Evolutionary conservation across 2,797 vertebrate species (phyloP).

Genomic region (Coregonus sp.): DNA sequence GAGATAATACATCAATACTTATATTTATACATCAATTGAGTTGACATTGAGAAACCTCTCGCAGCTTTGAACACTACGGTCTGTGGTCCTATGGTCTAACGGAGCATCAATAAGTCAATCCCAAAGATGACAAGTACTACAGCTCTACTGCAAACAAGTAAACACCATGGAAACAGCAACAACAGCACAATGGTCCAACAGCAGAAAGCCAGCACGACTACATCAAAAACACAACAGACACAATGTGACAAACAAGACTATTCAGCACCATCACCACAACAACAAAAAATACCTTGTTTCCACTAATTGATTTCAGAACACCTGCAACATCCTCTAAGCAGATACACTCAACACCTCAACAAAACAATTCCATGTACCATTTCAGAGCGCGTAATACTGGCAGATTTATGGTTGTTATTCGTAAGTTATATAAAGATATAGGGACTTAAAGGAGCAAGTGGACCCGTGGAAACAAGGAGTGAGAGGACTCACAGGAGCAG

Average conservation of each 20-base stretch:
- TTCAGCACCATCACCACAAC: slow-evolving; percentile 46
- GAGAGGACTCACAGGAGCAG: slow-evolving; percentile 18
- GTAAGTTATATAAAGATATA: slow-evolving; percentile 24
- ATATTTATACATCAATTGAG: neutral
- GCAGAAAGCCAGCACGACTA: slow-evolving; percentile 45
- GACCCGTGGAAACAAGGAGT: slow-evolving; percentile 68
- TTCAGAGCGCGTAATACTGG: slow-evolving; percentile 4
- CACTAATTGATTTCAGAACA: slow-evolving; percentile 59
- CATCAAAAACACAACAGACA: slow-evolving; percentile 39
- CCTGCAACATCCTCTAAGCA: slow-evolving; percentile 23
- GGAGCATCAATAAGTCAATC: slow-evolving; percentile 30
- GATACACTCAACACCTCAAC: slow-evolving; percentile 21
- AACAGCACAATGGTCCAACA: slow-evolving; percentile 23
- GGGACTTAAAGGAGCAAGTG: slow-evolving; percentile 29
- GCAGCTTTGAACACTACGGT: neutral
- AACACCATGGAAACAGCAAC: neutral
- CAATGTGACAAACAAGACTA: slow-evolving; percentile 50
- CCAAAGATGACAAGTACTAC: slow-evolving; percentile 24
- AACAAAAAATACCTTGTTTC: slow-evolving; percentile 71
- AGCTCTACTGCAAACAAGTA: slow-evolving; percentile 11
- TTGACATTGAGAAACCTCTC: neutral
- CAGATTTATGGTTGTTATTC: slow-evolving; percentile 8
- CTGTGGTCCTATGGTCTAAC: slow-evolving; percentile 19
- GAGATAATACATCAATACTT: slow-evolving; percentile 4
- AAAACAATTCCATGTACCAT: slow-evolving; percentile 27